phyloP scores from a whole-genome alignment of 2,888 invertebrate genomes.

The Euclidia mi region DNA sequence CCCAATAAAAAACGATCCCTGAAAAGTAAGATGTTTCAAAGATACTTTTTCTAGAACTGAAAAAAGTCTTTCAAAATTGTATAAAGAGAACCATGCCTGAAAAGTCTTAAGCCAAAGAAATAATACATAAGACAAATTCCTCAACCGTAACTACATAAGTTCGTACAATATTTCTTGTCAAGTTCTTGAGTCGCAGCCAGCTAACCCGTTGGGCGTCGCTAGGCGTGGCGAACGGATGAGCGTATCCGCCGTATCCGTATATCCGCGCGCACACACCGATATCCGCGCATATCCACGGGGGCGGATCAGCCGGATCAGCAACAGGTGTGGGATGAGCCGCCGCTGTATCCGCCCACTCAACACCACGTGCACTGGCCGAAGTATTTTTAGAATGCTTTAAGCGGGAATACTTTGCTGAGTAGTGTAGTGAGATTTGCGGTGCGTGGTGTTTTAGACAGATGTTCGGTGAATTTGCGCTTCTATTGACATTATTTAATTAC shows the following conservation, averaged over 20 bases:
- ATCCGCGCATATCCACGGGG: conserved; percentile 82
- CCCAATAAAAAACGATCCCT: no score
- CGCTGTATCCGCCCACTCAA: conserved; percentile 80
- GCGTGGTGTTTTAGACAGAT: no score
- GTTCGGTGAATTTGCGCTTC: no score
- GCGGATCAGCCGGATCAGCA: conserved; percentile 88
- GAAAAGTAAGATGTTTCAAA: no score
- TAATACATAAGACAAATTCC: no score
- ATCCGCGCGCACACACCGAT: conserved; percentile 69
- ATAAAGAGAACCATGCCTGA: no score
- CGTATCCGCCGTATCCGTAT: no score
- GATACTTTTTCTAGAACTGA: no score
- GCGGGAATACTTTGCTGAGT: not conserved
- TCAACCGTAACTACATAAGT: no score
- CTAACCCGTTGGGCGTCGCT: conserved; percentile 65
- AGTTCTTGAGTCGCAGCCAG: conserved; percentile 26
- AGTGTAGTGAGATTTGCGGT: not conserved
- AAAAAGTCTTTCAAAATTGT: no score
- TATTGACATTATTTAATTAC: no score
- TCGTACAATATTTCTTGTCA: not conserved
- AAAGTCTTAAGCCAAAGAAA: no score
- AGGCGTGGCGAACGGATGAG: conserved; percentile 78
- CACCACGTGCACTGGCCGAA: conserved; percentile 71
- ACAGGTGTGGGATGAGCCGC: conserved; percentile 90
- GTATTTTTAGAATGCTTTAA: conserved; percentile 31